Base-by-base conservation (phyloP, 1,140 invertebrate genomes). In the Platyura marginata region DNA sequence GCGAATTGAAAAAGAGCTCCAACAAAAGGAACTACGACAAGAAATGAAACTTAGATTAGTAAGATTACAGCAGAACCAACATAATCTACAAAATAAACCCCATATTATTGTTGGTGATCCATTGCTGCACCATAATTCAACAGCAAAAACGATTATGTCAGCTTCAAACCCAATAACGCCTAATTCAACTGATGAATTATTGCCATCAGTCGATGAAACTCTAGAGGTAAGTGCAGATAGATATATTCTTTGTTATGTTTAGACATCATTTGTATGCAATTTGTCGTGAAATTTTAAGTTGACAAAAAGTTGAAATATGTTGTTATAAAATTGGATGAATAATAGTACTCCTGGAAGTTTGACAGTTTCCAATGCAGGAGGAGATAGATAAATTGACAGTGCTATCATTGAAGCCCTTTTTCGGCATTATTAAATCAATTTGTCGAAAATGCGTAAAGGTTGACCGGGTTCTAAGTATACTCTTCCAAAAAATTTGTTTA, bases 151-250 rank as follows among this genome's bases (percentile, higher is more conserved):
- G 2, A 19, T 29, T 20, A 55, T 61, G 51, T 74, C 77, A 13
- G 79, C 75, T 23, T 78, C 79, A 2, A 81, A 79, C 54, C 79
- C 79, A 2, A 67, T 78, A 46, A 78, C 77, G 29, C 77, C 77
- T 5, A 77, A 77, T 57, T 84, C 80, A 32, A 79, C 78, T 37
- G 80, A 84, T 57, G 79, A 81, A 55, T 68, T 84, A 49, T 63
- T 78, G 47, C 79, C 79, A 19, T 72, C 77, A 44, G 70, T 81
- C 40, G 76, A 77, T 55, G 79, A 83, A 60, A 74, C 73, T 47
- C 75, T 76, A 64, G 77, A 81, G 66, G 73, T 75, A 57, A 49
- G 51, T 47, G 51, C 40, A 46, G 29, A 21, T 10, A 38, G 25
- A 8, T 29, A 13, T 29, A 13, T 29, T 13, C 25, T 29, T 13